phyloP scores from a whole-genome alignment of 2,113 vertebrate species.

The Cariama cristata region DNA sequence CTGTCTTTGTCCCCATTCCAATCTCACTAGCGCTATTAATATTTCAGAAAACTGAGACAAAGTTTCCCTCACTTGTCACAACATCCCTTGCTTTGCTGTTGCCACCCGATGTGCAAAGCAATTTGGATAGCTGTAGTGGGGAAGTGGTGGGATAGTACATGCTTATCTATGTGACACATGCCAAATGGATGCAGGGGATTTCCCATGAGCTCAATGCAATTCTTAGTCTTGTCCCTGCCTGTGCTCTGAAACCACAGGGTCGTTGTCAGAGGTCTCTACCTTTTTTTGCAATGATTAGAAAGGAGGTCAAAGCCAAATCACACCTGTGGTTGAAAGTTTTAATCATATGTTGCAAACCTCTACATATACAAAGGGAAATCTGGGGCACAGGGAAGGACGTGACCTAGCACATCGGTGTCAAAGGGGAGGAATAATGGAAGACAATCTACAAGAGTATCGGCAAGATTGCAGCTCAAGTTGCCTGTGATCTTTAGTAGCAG shows the following conservation, averaged over 20 bases:
- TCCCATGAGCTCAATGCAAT: not conserved
- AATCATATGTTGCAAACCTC: not conserved
- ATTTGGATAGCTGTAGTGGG: not conserved
- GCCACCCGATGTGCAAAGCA: not conserved
- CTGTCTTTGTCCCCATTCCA: not conserved
- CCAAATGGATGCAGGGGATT: not conserved
- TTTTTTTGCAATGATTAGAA: not conserved
- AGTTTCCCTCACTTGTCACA: not conserved
- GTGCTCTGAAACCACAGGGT: not conserved
- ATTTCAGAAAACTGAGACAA: not conserved
- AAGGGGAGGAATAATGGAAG: not conserved
- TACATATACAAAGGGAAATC: not conserved
- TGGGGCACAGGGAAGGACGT: not conserved
- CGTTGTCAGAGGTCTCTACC: not conserved
- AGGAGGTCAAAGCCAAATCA: not conserved
- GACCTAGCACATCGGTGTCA: not conserved
- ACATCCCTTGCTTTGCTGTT: not conserved
- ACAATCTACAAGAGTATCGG: not conserved
- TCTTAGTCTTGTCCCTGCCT: not conserved
- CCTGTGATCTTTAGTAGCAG: constrained; percentile 37
- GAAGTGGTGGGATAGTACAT: not conserved
- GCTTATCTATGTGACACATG: not conserved
- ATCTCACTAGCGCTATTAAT: not conserved
- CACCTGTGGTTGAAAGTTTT: not conserved
- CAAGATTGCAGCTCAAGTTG: not conserved